Evolutionary conservation across 2,888 invertebrate species (phyloP).

Genomic region (Dione vanillae): DNA sequence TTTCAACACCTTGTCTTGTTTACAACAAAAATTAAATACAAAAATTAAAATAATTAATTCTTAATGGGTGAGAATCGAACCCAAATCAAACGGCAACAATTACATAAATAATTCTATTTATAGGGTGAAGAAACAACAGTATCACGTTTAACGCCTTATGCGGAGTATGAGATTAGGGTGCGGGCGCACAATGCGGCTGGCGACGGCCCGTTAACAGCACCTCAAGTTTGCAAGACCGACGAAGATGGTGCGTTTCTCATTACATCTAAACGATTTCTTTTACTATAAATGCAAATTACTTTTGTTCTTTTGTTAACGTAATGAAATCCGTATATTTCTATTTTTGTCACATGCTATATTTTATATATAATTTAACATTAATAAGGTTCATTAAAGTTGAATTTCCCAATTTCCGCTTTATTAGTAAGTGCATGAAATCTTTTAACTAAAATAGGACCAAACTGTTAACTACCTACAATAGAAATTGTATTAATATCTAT

Average conservation of each 20-base stretch:
- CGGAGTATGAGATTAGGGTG: constrained; percentile 94
- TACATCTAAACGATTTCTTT: constrained; percentile 8
- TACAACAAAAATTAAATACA: too few species aligned
- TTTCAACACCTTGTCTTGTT: too few species aligned
- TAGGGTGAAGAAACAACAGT: constrained; percentile 90
- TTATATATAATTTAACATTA: too few species aligned
- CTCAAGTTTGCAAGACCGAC: constrained; percentile 91
- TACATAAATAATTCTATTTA: background rate
- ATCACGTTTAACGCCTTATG: constrained; percentile 91
- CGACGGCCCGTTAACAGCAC: constrained; percentile 90
- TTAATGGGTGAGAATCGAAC: too few species aligned
- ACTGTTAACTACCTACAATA: background rate
- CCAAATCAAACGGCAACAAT: too few species aligned
- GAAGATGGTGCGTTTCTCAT: constrained; percentile 87
- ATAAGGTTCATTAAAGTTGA: background rate
- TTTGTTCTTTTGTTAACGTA: too few species aligned
- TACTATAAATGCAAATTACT: background rate
- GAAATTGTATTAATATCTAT: background rate
- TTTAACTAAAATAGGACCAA: background rate
- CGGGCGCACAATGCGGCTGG: constrained; percentile 94
- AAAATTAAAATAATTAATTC: too few species aligned
- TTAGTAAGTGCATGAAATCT: background rate
- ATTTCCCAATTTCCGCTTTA: background rate
- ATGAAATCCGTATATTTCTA: too few species aligned
- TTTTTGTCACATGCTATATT: too few species aligned